Percentiles rank a stretch among this genome's conserved stretches.
Evolutionary conservation across 2,113 vertebrate genomes (phyloP).

Genomic region (Petrocephalus microphthalmus): DNA sequence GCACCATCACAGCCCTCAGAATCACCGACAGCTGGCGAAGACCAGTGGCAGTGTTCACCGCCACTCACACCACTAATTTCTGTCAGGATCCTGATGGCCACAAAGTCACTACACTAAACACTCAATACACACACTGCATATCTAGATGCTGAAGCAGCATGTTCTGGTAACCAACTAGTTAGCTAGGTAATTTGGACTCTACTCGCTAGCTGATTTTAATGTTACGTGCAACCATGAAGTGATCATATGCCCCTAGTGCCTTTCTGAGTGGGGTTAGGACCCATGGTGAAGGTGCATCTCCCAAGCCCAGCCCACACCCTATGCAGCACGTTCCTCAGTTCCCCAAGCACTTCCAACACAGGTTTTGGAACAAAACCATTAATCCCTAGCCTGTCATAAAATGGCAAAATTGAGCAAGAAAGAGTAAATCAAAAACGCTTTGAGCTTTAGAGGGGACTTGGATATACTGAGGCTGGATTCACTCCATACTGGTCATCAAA

Average conservation of each 20-base stretch:
- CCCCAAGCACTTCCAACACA: neutral
- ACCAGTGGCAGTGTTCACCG: neutral
- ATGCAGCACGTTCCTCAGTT: neutral
- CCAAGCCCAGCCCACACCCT: neutral
- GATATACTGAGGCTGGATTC: neutral
- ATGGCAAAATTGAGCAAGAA: neutral
- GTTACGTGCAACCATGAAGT: neutral
- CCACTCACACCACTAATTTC: neutral
- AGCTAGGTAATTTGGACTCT: neutral
- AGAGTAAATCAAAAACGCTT: neutral
- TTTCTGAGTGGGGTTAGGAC: neutral
- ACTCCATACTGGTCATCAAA: neutral
- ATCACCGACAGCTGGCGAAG: too few species aligned
- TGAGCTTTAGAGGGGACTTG: neutral
- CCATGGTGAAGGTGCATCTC: neutral
- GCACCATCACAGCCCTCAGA: neutral
- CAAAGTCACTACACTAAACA: neutral
- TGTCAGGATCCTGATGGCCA: neutral
- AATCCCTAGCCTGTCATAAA: neutral
- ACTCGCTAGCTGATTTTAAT: neutral
- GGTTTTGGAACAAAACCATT: neutral
- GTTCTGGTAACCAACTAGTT: neutral
- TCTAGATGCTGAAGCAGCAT: neutral
- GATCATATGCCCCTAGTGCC: neutral
- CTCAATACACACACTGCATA: neutral